Percentiles rank a stretch among this genome's conserved stretches.
These are phyloP conservation scores for Macrotis lagotis DNA, from an alignment of 2,113 vertebrate genomes.

Conservation along the genomic window DNA sequence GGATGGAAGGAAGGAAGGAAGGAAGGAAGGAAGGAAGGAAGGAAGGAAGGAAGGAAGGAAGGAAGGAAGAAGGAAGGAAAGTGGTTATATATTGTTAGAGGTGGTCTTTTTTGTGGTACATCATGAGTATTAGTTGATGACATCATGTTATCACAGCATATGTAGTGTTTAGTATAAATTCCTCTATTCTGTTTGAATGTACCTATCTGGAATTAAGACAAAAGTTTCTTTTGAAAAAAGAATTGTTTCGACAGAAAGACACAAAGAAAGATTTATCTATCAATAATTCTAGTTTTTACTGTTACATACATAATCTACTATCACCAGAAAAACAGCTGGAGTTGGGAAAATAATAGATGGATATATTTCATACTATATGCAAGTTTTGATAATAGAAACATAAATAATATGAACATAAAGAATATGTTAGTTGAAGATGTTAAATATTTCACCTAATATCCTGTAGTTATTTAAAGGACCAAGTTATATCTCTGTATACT, in stretches of 20 bases:
- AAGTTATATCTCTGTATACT: neutral
- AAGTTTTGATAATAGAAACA: neutral
- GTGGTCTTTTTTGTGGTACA: neutral
- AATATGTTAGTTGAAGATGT: neutral
- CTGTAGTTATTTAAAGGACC: neutral
- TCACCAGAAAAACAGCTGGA: conserved; percentile 11
- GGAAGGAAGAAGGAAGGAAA: neutral
- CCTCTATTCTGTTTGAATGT: conserved; percentile 57
- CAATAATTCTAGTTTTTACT: conserved; percentile 31
- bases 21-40: too few species aligned
- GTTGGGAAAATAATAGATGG: neutral
- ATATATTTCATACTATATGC: neutral
- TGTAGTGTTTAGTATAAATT: conserved; percentile 54
- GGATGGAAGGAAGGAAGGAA: neutral
- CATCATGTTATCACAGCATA: conserved; percentile 41
- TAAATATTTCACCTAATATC: neutral
- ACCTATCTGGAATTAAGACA: conserved; percentile 57
- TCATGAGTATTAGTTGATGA: conserved; percentile 1
- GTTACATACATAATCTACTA: conserved; percentile 29
- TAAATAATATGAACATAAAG: neutral
- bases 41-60: too few species aligned
- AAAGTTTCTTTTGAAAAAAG: conserved; percentile 46
- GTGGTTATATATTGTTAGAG: neutral
- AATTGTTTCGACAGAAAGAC: conserved; percentile 63
- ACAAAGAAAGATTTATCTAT: conserved; percentile 44